These are phyloP conservation scores for Epinotia ramella DNA, from an alignment of 2,888 invertebrate genomes.

Conservation along the genomic window DNA sequence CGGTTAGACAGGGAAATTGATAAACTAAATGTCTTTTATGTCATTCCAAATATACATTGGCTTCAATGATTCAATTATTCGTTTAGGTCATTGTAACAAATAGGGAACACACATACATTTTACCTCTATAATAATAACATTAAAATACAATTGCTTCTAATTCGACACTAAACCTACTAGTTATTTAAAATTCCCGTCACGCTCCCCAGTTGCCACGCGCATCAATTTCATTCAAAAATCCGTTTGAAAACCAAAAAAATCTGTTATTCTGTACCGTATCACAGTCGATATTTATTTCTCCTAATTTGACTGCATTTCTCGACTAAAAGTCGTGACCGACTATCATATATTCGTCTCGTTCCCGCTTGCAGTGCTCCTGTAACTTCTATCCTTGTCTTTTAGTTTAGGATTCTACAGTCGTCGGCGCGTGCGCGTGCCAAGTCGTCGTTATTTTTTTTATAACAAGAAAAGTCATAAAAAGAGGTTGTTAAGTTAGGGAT, in stretches of 20 bases:
- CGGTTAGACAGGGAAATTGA: too few species aligned
- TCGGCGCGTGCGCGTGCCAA: constrained; percentile 76
- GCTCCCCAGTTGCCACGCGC: constrained; percentile 24
- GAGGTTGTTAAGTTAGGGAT: constrained; percentile 64
- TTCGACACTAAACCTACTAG: background rate
- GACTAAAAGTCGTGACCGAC: constrained; percentile 71
- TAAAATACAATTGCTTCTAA: background rate
- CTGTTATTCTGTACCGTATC: constrained; percentile 61
- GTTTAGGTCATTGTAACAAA: background rate
- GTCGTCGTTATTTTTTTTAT: constrained; percentile 68
- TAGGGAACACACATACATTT: background rate
- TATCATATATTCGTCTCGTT: constrained; percentile 67
- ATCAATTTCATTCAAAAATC: constrained; percentile 50
- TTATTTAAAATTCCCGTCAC: constrained; percentile 29
- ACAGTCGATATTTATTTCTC: constrained; percentile 75
- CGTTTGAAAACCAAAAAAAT: constrained; percentile 52
- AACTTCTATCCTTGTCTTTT: constrained; percentile 58
- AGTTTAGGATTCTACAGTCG: constrained; percentile 73
- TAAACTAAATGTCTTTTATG: too few species aligned
- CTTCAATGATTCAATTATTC: background rate
- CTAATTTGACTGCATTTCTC: constrained; percentile 82
- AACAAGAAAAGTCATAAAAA: constrained; percentile 77
- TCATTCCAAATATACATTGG: too few species aligned
- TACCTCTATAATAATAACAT: background rate
- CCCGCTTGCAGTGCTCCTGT: constrained; percentile 45